phyloP scores from a whole-genome alignment of 2,113 vertebrate genomes.

The Uria aalge region DNA sequence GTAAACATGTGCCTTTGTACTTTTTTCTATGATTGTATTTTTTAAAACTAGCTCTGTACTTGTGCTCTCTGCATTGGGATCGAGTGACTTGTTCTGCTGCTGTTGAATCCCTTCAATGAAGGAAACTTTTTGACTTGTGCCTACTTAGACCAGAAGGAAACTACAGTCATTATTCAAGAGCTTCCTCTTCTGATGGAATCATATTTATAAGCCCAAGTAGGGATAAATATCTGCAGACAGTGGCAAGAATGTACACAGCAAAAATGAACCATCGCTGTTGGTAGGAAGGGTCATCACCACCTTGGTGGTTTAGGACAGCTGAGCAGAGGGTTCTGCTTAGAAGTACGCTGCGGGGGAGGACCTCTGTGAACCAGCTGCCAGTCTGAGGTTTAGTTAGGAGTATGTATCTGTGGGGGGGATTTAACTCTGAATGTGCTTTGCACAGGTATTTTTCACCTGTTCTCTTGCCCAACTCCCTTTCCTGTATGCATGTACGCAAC shows the following conservation, averaged over 20 bases:
- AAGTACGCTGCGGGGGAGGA: not conserved
- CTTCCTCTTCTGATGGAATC: not conserved
- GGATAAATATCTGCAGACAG: not conserved
- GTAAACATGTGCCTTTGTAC: not conserved
- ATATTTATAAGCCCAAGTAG: not conserved
- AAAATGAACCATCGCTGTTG: not conserved
- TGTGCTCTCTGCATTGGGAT: not conserved
- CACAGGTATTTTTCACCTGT: not conserved
- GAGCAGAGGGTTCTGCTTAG: not conserved
- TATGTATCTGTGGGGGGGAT: not conserved
- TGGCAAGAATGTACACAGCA: not conserved
- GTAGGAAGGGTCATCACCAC: not conserved
- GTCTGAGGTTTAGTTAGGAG: not conserved
- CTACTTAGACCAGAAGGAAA: not conserved
- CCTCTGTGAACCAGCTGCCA: not conserved
- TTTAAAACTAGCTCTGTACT: not conserved
- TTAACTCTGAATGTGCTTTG: not conserved
- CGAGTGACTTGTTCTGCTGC: not conserved
- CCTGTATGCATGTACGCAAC: accelerated
- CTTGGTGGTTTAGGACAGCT: not conserved
- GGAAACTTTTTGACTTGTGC: not conserved
- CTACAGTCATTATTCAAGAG: not conserved
- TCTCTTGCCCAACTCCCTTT: not conserved
- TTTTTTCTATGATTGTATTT: not conserved
- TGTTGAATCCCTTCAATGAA: not conserved